These are phyloP conservation scores for Hucho hucho DNA, from an alignment of 2,113 vertebrate species.

Conservation along the genomic window DNA sequence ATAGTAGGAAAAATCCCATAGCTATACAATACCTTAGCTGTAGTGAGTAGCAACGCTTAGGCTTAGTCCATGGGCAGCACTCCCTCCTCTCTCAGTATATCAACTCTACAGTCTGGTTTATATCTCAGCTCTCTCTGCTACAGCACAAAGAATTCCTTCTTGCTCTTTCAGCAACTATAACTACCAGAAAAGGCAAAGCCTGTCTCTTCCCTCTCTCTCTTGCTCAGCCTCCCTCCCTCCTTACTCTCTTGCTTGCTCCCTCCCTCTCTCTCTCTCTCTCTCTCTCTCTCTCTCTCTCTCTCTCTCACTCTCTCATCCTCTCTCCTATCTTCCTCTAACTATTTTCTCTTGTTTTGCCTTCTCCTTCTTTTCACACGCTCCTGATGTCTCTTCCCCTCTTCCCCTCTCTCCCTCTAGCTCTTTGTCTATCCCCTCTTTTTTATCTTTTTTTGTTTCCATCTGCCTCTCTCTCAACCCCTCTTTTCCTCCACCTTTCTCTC, in stretches of 20 bases:
- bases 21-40: conserved; percentile 60
- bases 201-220: conserved; percentile 41
- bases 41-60: conserved; percentile 15
- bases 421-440: conserved; percentile 68
- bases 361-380: conserved; percentile 14
- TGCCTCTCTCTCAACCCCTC: conserved; percentile 61
- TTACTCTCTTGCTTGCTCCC: conserved; percentile 18
- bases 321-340: conserved; percentile 39
- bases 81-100: conserved; percentile 39
- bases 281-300: conserved; percentile 62
- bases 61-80: conserved; percentile 53
- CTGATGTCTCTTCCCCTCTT: background rate
- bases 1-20: background rate
- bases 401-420: conserved; percentile 15
- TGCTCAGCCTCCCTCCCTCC: conserved; percentile 21
- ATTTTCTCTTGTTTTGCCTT: too few species aligned
- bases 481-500: conserved; percentile 52
- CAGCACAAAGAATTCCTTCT: conserved; percentile 52
- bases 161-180: conserved; percentile 52
- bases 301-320: conserved; percentile 68
- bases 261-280: conserved; percentile 72
- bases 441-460: conserved; percentile 44
- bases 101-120: conserved; percentile 67
- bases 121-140: conserved; percentile 46
- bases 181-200: conserved; percentile 68